Evolutionary conservation across 2,888 invertebrate species (phyloP), one percentile per base, ranked within the genome.

Genomic region (Agrypnus murinus): DNA sequence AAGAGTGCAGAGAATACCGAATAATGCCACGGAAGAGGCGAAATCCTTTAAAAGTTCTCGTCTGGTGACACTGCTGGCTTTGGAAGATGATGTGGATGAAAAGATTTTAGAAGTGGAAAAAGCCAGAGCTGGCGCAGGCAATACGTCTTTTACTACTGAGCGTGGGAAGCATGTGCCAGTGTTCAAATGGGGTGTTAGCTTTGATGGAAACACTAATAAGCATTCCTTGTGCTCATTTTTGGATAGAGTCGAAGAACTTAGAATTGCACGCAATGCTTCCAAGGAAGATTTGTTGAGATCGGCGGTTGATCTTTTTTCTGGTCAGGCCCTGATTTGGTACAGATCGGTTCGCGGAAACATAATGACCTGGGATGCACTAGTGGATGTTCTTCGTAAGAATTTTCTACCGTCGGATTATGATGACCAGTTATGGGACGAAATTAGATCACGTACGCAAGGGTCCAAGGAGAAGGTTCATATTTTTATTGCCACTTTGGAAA

Each of bases 311-410:
- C 48, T 79, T 3, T 77, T 79, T 66, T 25, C 36, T 7, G 77
- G 74, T 19, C 48, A 64, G 2, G 79, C 77, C 3, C 57, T 74
- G 0, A 71, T 75, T 8, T 79, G 78, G 76, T 78, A 65, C 36
- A 25, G 77, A 3, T 69, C 79, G 8, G 55, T 69, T 40, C 60
- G 64, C 15, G 8, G 38, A 34, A 36, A 50, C 1, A 32, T 70
- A 5, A 12, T 12, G 7, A 58, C 46, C 19, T 77, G 75, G 77
- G 40, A 60, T 10, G 65, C 65, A 1, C 15, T 76, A 40, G 69
- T 64, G 1, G 10, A 12, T 6, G 19, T 19, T 9, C 32, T 75
- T n/a, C 60, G 40, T 31, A 12, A 15, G 12, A 63, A 74, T 12
- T 77, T 73, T 63, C 62, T 74, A 14, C 74, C 77, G 1, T 8